Evolutionary conservation across 1,140 invertebrate genomes (phyloP).

Genomic region (Euura saliciscinereae): DNA sequence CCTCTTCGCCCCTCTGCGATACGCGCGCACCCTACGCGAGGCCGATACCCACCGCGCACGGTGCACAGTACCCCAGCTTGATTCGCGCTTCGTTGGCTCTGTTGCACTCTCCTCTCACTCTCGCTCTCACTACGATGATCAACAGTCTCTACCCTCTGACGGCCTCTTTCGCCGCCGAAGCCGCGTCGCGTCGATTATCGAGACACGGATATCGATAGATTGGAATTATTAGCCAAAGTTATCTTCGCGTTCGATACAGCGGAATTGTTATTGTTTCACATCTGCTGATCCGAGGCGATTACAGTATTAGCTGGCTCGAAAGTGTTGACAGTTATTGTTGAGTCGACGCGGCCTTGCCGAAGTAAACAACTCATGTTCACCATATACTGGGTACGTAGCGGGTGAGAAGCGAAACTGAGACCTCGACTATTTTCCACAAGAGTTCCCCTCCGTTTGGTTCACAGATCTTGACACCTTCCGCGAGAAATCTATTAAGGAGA

Average conservation of each 20-base stretch:
- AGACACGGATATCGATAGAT: constrained; percentile 22
- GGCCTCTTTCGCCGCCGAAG: too few species aligned
- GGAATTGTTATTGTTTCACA: too few species aligned
- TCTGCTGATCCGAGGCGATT: too few species aligned
- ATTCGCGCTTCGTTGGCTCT: constrained; percentile 11
- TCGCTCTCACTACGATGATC: not conserved
- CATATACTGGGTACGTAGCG: not conserved
- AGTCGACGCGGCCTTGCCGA: not conserved
- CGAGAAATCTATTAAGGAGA: too few species aligned
- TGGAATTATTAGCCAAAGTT: not conserved
- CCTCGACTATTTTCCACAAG: not conserved
- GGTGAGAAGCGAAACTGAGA: not conserved
- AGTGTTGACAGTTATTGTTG: not conserved
- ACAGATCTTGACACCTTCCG: constrained; percentile 8
- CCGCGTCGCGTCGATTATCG: too few species aligned
- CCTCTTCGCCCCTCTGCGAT: constrained; percentile 24
- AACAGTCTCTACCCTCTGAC: too few species aligned
- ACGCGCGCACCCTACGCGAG: constrained; percentile 33
- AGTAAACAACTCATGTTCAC: not conserved
- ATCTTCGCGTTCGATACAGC: too few species aligned
- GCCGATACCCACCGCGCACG: constrained; percentile 31
- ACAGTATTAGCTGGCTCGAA: not conserved
- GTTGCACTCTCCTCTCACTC: not conserved
- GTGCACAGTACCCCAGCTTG: not conserved
- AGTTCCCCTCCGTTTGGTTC: not conserved